Percentiles rank a stretch among this genome's conserved stretches.
phyloP scores from a whole-genome alignment of 2,113 vertebrate genomes.

The Saccopteryx leptura region DNA sequence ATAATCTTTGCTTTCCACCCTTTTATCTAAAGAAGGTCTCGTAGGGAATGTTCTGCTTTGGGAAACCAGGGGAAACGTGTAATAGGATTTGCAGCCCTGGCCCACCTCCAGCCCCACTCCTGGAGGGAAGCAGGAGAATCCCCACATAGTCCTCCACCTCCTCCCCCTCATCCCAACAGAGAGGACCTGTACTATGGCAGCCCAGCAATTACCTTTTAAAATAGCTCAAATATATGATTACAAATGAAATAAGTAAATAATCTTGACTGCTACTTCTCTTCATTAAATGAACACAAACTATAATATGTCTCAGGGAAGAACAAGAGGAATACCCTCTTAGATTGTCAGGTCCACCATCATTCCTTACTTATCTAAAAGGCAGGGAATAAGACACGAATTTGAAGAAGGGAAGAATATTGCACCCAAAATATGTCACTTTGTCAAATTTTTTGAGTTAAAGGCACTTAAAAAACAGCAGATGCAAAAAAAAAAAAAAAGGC shows the following conservation, averaged over 20 bases:
- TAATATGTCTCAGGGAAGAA: not conserved
- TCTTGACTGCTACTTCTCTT: not conserved
- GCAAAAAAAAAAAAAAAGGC: not conserved
- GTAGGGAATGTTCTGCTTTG: not conserved
- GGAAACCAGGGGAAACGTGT: not conserved
- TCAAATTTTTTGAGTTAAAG: slow-evolving; percentile 40
- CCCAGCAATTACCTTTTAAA: not conserved
- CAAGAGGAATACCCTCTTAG: not conserved
- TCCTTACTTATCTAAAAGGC: not conserved
- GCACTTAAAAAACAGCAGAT: not conserved
- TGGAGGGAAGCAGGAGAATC: not conserved
- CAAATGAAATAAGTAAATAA: not conserved
- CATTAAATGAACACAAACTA: not conserved
- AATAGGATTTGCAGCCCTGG: not conserved
- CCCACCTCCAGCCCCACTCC: not conserved
- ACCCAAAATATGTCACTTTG: not conserved
- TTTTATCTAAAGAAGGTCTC: not conserved
- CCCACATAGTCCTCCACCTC: not conserved
- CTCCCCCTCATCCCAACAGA: not conserved
- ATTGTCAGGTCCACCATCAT: not conserved
- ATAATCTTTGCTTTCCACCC: not conserved
- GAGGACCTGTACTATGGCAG: not conserved
- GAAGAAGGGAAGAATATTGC: not conserved
- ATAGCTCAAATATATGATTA: not conserved
- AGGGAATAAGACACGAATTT: not conserved